Evolutionary conservation across 37 sponge, comb jelly and placozoan genomes (phyloP).

Genomic region (Lycopodina hypogea): DNA sequence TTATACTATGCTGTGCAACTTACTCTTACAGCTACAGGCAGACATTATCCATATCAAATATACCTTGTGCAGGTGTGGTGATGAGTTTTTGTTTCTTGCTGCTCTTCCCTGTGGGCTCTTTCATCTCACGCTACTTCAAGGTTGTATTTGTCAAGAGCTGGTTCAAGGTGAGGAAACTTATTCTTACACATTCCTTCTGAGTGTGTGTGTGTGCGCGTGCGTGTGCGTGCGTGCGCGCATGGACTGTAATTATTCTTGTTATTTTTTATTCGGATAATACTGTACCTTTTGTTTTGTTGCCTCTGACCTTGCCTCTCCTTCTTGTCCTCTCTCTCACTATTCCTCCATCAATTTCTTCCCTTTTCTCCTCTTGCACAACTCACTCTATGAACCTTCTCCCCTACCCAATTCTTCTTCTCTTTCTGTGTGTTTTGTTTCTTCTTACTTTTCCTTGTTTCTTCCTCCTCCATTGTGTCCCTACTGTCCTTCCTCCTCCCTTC

Average conservation of each 20-base stretch:
- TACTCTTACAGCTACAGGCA: no score
- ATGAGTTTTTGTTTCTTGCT: slow-evolving; percentile 41
- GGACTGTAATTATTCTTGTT: no score
- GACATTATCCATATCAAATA: no score
- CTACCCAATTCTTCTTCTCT: neutral
- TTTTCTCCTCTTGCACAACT: neutral
- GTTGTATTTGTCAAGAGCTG: slow-evolving; percentile 18
- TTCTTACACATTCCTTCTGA: neutral
- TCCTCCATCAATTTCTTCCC: neutral
- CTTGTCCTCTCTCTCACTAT: neutral
- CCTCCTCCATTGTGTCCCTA: neutral
- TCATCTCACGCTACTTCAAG: slow-evolving; percentile 50
- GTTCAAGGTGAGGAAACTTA: slow-evolving; percentile 50
- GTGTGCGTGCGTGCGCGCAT: neutral
- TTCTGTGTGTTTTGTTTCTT: neutral
- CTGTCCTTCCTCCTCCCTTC: neutral
- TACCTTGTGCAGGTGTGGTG: slow-evolving; percentile 20
- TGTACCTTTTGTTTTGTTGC: neutral
- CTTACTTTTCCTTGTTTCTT: neutral
- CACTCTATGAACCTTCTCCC: neutral
- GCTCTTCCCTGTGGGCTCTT: slow-evolving; percentile 24
- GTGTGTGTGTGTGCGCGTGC: slow-evolving; percentile 11
- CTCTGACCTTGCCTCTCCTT: neutral
- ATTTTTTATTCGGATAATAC: neutral
- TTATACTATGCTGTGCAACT: no score